Percentiles rank a stretch among this genome's conserved stretches.
These are phyloP conservation scores for Oreonectes daqikongensis DNA, from an alignment of 2,797 vertebrate genomes.

Conservation along the genomic window DNA sequence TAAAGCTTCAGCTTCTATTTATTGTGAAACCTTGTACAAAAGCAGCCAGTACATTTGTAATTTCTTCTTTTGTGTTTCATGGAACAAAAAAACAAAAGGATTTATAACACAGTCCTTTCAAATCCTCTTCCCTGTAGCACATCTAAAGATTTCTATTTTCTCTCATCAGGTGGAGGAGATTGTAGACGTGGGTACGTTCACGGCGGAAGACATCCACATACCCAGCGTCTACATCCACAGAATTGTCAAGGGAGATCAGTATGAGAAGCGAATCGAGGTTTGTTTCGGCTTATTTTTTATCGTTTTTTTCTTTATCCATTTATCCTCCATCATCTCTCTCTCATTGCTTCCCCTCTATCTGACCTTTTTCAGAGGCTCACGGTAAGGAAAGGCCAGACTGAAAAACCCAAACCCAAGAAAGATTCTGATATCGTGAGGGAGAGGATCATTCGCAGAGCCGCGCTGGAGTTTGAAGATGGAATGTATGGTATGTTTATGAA, in stretches of 20 bases:
- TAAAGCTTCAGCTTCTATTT: background rate
- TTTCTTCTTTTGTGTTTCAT: background rate
- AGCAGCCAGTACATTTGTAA: background rate
- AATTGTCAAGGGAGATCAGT: constrained; percentile 84
- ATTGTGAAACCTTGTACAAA: background rate
- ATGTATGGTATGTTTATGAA: constrained; percentile 96
- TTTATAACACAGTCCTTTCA: too few relatives aligned
- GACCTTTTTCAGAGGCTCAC: constrained; percentile 82
- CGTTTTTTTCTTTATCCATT: constrained; percentile 15
- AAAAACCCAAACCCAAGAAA: constrained; percentile 82
- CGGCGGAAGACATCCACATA: constrained; percentile 94
- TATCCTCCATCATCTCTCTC: background rate
- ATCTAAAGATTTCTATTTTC: constrained; percentile 12
- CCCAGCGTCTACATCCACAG: constrained; percentile 94
- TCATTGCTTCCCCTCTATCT: constrained; percentile 15
- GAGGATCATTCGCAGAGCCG: constrained; percentile 92
- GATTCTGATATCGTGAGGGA: constrained; percentile 88
- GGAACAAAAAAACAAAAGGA: background rate
- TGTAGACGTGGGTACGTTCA: constrained; percentile 90
- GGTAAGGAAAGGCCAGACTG: constrained; percentile 78
- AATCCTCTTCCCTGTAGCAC: background rate
- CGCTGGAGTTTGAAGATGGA: constrained; percentile 95
- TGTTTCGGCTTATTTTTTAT: background rate
- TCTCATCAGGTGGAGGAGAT: constrained; percentile 91
- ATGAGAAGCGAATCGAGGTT: constrained; percentile 98